These are phyloP conservation scores for Brachyhypopomus gauderio DNA, from an alignment of 2,113 vertebrate genomes.

Conservation along the genomic window DNA sequence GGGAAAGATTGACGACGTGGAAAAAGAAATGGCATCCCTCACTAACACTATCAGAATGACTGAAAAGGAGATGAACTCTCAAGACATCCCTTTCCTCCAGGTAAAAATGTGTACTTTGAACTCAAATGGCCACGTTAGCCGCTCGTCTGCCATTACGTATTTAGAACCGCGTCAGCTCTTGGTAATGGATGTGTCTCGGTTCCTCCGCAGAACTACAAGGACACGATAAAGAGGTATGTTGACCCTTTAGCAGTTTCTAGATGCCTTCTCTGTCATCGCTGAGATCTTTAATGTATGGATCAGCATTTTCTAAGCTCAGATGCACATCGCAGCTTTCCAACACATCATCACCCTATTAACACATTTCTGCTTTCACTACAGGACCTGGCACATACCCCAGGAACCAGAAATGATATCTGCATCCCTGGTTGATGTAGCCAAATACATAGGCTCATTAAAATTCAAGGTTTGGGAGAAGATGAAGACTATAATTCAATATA, in stretches of 20 bases:
- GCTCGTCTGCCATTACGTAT: neutral
- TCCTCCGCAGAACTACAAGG: constrained; percentile 73
- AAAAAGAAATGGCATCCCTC: constrained; percentile 64
- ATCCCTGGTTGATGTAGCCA: constrained; percentile 73
- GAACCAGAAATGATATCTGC: constrained; percentile 64
- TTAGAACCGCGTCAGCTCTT: neutral
- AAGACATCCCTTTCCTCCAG: constrained; percentile 72
- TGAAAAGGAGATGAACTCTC: constrained; percentile 72
- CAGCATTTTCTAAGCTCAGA: neutral
- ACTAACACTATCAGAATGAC: constrained; percentile 68
- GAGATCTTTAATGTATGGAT: neutral
- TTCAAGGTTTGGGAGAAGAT: constrained; percentile 79
- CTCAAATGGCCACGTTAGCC: too few relatives aligned
- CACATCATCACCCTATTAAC: neutral
- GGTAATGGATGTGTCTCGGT: constrained; percentile 30
- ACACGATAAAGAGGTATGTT: constrained; percentile 73
- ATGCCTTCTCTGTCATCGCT: neutral
- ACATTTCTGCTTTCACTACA: constrained; percentile 44
- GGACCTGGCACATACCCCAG: constrained; percentile 67
- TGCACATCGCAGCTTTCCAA: neutral
- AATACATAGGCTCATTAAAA: constrained; percentile 75
- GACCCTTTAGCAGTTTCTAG: neutral
- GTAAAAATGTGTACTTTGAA: constrained; percentile 49
- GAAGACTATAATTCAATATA: constrained; percentile 70
- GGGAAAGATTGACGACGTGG: constrained; percentile 67